Evolutionary conservation across 2,113 vertebrate species (phyloP).

Genomic region (Leucopsar rothschildi): DNA sequence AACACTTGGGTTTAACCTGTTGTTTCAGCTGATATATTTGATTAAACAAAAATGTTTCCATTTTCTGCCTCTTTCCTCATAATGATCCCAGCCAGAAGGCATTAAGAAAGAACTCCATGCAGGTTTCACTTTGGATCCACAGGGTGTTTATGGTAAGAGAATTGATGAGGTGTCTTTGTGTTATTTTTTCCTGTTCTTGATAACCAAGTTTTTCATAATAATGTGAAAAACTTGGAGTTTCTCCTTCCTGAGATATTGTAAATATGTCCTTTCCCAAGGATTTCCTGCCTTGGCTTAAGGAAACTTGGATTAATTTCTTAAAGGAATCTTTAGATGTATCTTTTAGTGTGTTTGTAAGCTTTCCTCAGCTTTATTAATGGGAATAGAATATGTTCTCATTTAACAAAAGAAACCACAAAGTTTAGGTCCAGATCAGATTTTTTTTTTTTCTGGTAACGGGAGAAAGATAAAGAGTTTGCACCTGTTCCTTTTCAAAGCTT

Average conservation of each 20-base stretch:
- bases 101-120: slow-evolving; percentile 72
- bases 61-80: neutral
- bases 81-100: slow-evolving; percentile 87
- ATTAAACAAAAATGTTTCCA: neutral
- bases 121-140: slow-evolving; percentile 85
- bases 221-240: neutral
- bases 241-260: neutral
- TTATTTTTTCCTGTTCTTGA: neutral
- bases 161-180: neutral
- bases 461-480: neutral
- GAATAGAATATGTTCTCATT: neutral
- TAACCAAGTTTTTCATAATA: neutral
- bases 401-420: neutral
- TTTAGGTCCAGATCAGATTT: neutral
- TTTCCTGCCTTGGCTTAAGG: neutral
- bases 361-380: neutral
- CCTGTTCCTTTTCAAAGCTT: neutral
- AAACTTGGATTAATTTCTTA: neutral
- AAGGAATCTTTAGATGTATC: neutral
- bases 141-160: slow-evolving; percentile 83
- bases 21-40: neutral
- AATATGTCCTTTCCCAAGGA: neutral
- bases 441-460: neutral
- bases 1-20: neutral
- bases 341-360: neutral